Percentiles rank a stretch among this genome's conserved stretches.
Evolutionary conservation across 2,888 invertebrate genomes (phyloP).

Genomic region (Automeris io): DNA sequence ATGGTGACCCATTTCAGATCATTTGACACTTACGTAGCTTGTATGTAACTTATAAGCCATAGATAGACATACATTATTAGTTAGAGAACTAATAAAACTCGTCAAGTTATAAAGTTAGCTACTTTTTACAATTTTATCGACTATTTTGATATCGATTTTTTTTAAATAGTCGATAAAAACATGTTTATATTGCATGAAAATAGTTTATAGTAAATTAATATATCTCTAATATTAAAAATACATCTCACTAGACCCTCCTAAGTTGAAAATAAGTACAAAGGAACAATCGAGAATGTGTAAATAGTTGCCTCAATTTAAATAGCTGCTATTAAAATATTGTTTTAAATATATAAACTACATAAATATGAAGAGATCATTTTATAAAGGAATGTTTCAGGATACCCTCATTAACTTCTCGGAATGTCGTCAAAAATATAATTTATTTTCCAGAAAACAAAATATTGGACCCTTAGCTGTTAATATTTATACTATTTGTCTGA

Average conservation of each 20-base stretch:
- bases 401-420: not conserved
- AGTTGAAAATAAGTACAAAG: constrained; percentile 22
- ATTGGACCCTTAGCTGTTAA: not conserved
- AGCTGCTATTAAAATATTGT: constrained; percentile 10
- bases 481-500: too few relatives aligned
- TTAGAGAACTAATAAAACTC: not conserved
- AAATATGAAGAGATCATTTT: constrained; percentile 7
- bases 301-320: constrained; percentile 18
- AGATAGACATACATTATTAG: not conserved
- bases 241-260: constrained; percentile 30
- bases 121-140: not conserved
- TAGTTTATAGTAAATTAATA: not conserved
- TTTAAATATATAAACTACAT: not conserved
- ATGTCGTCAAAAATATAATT: not conserved
- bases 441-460: not conserved
- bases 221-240: constrained; percentile 8
- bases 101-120: not conserved
- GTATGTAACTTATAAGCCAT: not conserved
- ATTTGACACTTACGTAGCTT: not conserved
- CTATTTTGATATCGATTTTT: too few relatives aligned
- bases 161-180: not conserved
- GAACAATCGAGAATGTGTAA: constrained; percentile 15
- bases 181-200: not conserved
- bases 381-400: constrained; percentile 4
- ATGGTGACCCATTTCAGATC: not conserved